phyloP scores from a whole-genome alignment of 2,888 invertebrate species.

The Torymus tubicola region DNA sequence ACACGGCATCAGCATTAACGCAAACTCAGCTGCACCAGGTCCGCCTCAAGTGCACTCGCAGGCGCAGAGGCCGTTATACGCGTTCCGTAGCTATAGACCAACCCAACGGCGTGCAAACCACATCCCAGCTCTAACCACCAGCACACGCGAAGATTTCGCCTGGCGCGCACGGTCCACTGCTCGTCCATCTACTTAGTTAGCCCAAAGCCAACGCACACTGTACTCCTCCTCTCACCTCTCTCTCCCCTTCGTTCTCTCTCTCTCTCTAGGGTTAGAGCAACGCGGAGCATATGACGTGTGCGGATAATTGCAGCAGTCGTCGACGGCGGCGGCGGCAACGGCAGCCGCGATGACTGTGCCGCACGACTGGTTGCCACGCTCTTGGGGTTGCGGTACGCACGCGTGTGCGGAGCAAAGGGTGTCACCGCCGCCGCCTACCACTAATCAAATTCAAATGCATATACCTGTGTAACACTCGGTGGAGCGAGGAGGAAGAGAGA shows the following conservation, averaged over 20 bases:
- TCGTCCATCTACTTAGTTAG: constrained; percentile 30
- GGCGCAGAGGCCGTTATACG: too few species aligned
- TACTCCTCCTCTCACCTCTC: not conserved
- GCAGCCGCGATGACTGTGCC: constrained; percentile 67
- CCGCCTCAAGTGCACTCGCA: too few species aligned
- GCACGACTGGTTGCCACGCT: constrained; percentile 63
- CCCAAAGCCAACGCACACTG: too few species aligned
- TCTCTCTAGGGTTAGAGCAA: constrained; percentile 59
- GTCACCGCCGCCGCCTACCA: constrained; percentile 70
- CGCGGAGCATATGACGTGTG: constrained; percentile 71
- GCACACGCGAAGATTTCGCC: not conserved
- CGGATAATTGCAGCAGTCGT: constrained; percentile 74
- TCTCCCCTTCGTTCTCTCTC: not conserved
- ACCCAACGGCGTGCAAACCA: not conserved
- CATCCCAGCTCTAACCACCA: not conserved
- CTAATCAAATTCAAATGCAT: constrained; percentile 75
- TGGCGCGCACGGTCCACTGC: too few species aligned
- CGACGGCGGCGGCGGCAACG: constrained; percentile 62
- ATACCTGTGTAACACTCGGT: constrained; percentile 25
- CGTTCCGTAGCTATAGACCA: too few species aligned
- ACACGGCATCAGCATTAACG: too few species aligned
- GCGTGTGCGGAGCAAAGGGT: constrained; percentile 68
- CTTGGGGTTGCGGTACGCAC: constrained; percentile 69
- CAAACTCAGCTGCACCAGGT: too few species aligned
- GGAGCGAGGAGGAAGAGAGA: not conserved